Conservation (phyloP, 2,113 vertebrate genomes). For the Cebus imitator region DNA sequence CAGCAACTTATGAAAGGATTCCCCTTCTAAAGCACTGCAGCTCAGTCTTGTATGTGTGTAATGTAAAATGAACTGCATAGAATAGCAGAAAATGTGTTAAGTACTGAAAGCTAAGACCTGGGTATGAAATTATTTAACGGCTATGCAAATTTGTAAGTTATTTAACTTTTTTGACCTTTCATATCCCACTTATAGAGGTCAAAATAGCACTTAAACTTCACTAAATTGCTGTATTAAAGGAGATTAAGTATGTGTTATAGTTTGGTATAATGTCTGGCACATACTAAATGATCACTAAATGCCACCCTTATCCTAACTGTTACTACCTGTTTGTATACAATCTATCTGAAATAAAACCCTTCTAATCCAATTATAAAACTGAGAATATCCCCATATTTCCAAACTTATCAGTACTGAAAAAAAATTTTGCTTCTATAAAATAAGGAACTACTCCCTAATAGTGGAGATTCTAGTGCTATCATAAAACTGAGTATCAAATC, state of each 20-base stretch:
- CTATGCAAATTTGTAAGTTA: conserved; percentile 3
- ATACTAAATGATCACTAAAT: neutral
- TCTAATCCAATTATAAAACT: neutral
- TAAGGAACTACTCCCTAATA: neutral
- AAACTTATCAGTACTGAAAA: conserved; percentile 11
- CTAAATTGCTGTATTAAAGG: conserved; percentile 25
- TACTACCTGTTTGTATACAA: conserved; percentile 2
- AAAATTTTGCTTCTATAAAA: conserved; percentile 15
- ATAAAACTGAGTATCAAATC: neutral
- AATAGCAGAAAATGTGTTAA: neutral
- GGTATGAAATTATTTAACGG: neutral
- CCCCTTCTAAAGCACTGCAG: neutral
- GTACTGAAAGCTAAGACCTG: neutral
- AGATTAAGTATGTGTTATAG: neutral
- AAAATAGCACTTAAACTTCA: conserved; percentile 30
- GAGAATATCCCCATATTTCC: neutral
- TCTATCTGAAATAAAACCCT: conserved; percentile 9
- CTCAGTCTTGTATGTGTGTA: neutral
- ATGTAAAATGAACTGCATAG: neutral
- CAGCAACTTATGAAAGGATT: neutral
- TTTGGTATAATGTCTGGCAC: neutral
- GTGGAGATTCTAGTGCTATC: neutral
- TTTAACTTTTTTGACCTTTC: conserved; percentile 11
- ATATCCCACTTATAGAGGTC: neutral
- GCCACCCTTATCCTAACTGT: conserved; percentile 3